A percentile compares a stretch with the other conserved stretches of the same genome.
Conservation (phyloP, 2,797 vertebrate species). For the Hephaestus fuliginosus region DNA sequence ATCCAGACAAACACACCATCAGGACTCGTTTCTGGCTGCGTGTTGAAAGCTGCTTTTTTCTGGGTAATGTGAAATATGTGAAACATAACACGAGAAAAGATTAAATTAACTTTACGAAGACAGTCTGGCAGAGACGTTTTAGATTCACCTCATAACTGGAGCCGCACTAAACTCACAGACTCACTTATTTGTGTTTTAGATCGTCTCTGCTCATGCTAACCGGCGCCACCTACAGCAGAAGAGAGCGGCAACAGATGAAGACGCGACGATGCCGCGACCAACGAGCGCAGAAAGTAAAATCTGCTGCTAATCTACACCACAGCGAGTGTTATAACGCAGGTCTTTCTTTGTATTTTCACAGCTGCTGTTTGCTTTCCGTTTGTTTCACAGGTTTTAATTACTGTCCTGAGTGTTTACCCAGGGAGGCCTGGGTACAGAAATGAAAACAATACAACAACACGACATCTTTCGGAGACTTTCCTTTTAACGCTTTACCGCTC, state of each 20-base stretch:
- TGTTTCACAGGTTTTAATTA: slow-evolving; percentile 8
- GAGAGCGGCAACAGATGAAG: slow-evolving; percentile 7
- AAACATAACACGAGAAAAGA: not conserved
- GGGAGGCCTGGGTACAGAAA: not conserved
- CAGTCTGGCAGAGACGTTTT: not conserved
- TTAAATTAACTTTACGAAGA: not conserved
- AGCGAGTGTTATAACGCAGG: not conserved
- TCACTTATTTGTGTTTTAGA: not conserved
- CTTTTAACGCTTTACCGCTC: no score
- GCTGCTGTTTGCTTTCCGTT: not conserved
- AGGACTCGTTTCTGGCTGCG: not conserved
- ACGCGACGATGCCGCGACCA: not conserved
- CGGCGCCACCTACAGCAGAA: slow-evolving; percentile 7
- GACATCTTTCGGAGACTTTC: not conserved
- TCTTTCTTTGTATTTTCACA: not conserved
- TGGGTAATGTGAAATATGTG: not conserved
- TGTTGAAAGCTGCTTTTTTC: not conserved
- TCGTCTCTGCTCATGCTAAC: not conserved
- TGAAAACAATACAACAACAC: no score
- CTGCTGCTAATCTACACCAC: not conserved
- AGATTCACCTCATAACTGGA: not conserved
- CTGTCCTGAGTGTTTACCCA: not conserved
- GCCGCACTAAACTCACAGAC: not conserved
- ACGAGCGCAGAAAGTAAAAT: not conserved
- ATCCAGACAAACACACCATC: not conserved